These are phyloP conservation scores for Mallotus villosus DNA, from an alignment of 2,797 vertebrate genomes.

Conservation along the genomic window DNA sequence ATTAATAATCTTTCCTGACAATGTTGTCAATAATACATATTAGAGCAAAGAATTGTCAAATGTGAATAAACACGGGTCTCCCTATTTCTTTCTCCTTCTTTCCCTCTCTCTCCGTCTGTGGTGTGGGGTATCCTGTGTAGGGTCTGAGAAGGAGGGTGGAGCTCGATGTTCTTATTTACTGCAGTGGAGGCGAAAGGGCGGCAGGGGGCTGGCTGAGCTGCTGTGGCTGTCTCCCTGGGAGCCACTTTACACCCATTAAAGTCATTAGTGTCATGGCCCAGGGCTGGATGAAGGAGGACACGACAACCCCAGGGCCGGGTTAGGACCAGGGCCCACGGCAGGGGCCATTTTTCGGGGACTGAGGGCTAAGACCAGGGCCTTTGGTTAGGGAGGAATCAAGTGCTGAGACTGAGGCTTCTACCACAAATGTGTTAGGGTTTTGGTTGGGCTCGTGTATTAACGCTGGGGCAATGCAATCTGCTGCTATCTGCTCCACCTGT, in stretches of 20 bases:
- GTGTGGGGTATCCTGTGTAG: not conserved
- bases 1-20: not conserved
- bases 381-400: not conserved
- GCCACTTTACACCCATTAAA: constrained; percentile 51
- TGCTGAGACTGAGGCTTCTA: not conserved
- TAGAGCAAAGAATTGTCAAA: not conserved
- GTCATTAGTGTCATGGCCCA: constrained; percentile 57
- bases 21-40: not conserved
- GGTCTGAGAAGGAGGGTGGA: constrained; percentile 10
- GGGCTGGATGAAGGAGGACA: constrained; percentile 38
- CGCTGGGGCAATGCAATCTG: not conserved
- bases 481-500: not conserved
- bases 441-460: too few relatives aligned
- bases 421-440: too few relatives aligned
- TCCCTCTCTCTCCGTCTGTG: not conserved
- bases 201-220: constrained; percentile 11
- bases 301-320: not conserved
- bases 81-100: not conserved
- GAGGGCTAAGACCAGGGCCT: constrained; percentile 4
- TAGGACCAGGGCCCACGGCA: not conserved
- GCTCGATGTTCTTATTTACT: constrained; percentile 6
- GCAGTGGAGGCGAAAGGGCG: constrained; percentile 30
- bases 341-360: not conserved
- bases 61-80: not conserved
- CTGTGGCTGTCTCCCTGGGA: constrained; percentile 29